Evolutionary conservation across 2,113 vertebrate species (phyloP).

Genomic region (Choloepus hoffmanni): DNA sequence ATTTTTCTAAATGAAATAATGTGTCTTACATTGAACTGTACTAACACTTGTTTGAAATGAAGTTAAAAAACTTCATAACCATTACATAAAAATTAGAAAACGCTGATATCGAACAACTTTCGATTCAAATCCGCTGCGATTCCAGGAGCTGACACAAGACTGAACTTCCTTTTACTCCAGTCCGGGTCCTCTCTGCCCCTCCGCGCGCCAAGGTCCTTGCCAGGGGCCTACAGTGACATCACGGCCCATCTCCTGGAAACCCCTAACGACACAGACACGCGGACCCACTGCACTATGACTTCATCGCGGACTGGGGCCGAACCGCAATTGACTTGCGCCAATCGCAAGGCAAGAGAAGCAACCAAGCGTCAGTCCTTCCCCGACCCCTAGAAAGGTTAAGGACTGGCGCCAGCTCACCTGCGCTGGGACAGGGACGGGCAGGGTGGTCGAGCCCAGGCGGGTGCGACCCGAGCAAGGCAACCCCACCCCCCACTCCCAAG

Average conservation of each 20-base stretch:
- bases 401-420: constrained; percentile 69
- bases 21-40: background rate
- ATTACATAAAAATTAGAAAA: background rate
- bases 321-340: background rate
- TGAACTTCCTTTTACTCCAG: constrained; percentile 52
- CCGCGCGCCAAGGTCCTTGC: constrained; percentile 43
- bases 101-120: constrained; percentile 34
- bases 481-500: background rate
- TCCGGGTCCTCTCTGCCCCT: constrained; percentile 49
- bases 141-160: background rate
- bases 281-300: constrained; percentile 36
- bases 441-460: background rate
- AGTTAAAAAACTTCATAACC: constrained; percentile 45
- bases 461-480: background rate
- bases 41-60: background rate
- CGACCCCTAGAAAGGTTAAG: background rate
- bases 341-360: background rate
- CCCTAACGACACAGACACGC: constrained; percentile 63
- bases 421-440: background rate
- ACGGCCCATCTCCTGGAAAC: background rate
- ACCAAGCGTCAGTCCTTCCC: background rate
- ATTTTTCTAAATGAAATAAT: background rate
- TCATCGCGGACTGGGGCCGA: constrained; percentile 15
- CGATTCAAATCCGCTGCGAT: background rate
- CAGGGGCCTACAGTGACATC: constrained; percentile 64